Evolutionary conservation across 2,888 invertebrate species (phyloP).

Genomic region (Mythimna impura): DNA sequence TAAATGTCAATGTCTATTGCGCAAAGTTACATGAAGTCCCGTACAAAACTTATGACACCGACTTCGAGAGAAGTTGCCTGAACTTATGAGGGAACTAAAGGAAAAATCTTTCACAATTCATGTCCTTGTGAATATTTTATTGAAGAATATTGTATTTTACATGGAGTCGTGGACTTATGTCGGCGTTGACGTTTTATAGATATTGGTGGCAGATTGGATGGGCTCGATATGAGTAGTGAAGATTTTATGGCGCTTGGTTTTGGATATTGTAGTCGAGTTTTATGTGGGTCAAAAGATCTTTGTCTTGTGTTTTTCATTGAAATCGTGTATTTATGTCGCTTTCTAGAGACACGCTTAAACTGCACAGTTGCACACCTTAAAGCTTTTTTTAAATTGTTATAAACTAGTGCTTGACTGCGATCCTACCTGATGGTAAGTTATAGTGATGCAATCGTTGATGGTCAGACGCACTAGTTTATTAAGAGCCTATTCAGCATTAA

Average conservation of each 20-base stretch:
- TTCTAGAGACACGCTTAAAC: not conserved
- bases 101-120: conserved; percentile 56
- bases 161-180: conserved; percentile 37
- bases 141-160: conserved; percentile 54
- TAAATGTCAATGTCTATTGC: conserved; percentile 74
- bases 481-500: too few species aligned
- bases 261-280: conserved; percentile 11
- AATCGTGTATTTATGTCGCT: not conserved
- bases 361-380: too few species aligned
- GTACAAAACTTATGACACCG: conserved; percentile 77
- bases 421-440: too few species aligned
- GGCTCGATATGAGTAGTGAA: conserved; percentile 20
- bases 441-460: too few species aligned
- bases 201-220: conserved; percentile 47
- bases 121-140: conserved; percentile 62
- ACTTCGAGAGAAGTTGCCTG: conserved; percentile 45
- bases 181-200: conserved; percentile 54
- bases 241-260: conserved; percentile 19
- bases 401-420: too few species aligned
- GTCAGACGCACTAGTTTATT: too few species aligned
- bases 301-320: not conserved
- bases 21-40: conserved; percentile 67
- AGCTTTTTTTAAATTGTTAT: too few species aligned
- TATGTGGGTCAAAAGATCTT: not conserved
- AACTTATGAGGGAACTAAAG: conserved; percentile 55